phyloP scores from a whole-genome alignment of 2,797 vertebrate genomes.

The Tadarida brasiliensis region DNA sequence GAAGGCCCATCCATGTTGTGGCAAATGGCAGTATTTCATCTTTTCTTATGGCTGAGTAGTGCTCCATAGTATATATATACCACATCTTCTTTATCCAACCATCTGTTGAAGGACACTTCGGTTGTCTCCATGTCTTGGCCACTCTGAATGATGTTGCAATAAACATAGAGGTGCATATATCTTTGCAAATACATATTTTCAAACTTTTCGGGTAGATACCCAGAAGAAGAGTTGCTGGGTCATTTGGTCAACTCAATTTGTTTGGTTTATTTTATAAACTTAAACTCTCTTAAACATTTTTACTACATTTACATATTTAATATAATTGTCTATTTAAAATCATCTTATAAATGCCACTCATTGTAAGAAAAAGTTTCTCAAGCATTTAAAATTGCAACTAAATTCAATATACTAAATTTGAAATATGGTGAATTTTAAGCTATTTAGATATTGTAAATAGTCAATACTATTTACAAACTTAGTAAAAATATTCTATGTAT shows the following conservation, averaged over 20 bases:
- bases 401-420: slow-evolving; percentile 1
- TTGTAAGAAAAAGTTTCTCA: neutral
- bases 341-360: neutral
- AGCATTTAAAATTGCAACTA: slow-evolving; percentile 32
- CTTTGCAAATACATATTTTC: too few species aligned
- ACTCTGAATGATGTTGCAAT: neutral
- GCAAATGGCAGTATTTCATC: neutral
- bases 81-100: neutral
- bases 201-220: neutral
- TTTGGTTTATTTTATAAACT: slow-evolving; percentile 43
- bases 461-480: slow-evolving; percentile 14
- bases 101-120: neutral
- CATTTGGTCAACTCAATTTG: neutral
- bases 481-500: neutral
- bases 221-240: neutral
- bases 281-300: neutral
- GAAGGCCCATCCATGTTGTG: neutral
- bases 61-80: too few species aligned
- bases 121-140: neutral
- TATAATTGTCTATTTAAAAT: neutral
- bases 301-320: neutral
- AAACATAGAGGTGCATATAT: too few species aligned
- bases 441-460: neutral
- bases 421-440: slow-evolving; percentile 26
- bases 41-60: neutral